Evolutionary conservation across 92 coral and sea anemone species (phyloP).

Genomic region (Siderastrea siderea): DNA sequence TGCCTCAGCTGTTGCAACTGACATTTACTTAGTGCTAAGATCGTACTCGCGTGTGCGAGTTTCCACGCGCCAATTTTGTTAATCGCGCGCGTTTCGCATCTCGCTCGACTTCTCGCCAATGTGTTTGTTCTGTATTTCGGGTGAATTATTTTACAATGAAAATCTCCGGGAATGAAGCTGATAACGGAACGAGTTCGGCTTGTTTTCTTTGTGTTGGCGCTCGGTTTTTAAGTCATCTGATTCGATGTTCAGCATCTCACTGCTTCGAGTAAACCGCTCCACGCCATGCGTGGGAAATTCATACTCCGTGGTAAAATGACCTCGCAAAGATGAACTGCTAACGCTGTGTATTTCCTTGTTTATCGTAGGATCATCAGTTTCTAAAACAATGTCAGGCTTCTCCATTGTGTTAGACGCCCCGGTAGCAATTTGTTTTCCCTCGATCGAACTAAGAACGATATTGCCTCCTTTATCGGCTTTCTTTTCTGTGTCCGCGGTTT

Average conservation of each 20-base stretch:
- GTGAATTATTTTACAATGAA: conserved; percentile 10
- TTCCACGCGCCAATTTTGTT: background rate
- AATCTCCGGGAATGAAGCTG: conserved; percentile 39
- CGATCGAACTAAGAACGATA: background rate
- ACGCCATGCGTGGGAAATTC: conserved; percentile 26
- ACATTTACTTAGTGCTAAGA: no score
- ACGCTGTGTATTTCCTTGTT: background rate
- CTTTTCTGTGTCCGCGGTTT: background rate
- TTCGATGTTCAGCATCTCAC: conserved; percentile 9
- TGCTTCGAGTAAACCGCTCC: conserved; percentile 34
- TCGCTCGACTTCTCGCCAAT: background rate
- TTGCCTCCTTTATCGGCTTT: background rate
- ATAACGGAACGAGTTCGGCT: conserved; percentile 8
- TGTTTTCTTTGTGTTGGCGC: conserved; percentile 8
- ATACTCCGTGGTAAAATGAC: conserved; percentile 26
- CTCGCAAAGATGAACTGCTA: conserved; percentile 1
- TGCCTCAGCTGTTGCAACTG: no score
- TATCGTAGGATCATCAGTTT: background rate
- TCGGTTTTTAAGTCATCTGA: background rate
- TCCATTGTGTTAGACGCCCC: background rate
- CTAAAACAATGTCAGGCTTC: conserved; percentile 10
- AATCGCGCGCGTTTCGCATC: background rate
- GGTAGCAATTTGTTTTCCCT: background rate
- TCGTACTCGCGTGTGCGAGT: background rate
- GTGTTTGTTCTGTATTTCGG: background rate